A percentile compares a stretch with the other conserved stretches of the same genome.
Conservation (phyloP, 2,888 invertebrate genomes). For the Nomada ferruginata region DNA sequence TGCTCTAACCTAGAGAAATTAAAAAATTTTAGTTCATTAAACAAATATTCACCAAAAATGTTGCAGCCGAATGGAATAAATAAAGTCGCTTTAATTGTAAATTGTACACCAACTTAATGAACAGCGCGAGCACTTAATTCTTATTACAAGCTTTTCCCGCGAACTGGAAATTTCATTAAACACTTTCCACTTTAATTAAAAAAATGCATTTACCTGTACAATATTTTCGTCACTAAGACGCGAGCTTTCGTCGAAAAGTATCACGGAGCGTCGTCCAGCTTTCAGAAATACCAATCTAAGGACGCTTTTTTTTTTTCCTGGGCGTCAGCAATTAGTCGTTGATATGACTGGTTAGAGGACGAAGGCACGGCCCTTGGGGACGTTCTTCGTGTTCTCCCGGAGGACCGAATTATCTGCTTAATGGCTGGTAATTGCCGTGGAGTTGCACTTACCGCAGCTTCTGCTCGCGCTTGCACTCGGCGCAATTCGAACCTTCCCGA, state of each 20-base stretch:
- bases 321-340: constrained; percentile 36
- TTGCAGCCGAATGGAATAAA: no score
- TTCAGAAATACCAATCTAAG: constrained; percentile 1
- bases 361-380: constrained; percentile 53
- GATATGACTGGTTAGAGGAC: constrained; percentile 45
- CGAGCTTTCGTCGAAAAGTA: not conserved
- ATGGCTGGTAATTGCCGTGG: constrained; percentile 74
- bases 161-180: not conserved
- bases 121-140: no score
- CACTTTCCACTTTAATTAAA: not conserved
- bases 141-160: no score
- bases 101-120: no score
- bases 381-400: constrained; percentile 42
- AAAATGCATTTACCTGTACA: not conserved
- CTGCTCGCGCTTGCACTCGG: constrained; percentile 50
- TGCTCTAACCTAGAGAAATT: no score
- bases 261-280: not conserved
- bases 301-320: not conserved
- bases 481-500: constrained; percentile 27
- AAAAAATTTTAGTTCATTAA: no score
- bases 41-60: no score
- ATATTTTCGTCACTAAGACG: not conserved
- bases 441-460: constrained; percentile 73
- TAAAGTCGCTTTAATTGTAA: no score
- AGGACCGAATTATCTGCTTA: constrained; percentile 71